Evolutionary conservation across 1,140 invertebrate species (phyloP).

Genomic region (Lysiphlebus fabarum): DNA sequence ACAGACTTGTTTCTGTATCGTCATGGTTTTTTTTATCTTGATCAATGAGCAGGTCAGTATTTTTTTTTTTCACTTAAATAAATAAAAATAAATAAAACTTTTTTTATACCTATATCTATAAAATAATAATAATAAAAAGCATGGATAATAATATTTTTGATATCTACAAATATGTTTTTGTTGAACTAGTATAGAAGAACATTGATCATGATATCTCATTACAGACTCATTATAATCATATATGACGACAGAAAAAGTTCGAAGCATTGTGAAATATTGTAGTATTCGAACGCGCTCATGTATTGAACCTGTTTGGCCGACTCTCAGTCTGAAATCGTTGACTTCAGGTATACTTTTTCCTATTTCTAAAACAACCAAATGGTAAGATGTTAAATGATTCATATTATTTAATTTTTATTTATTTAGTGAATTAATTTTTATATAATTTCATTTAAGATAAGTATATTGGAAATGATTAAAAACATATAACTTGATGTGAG

Average conservation of each 20-base stretch:
- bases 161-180: conserved; percentile 73
- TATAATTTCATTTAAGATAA: too few species aligned
- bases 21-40: conserved; percentile 57
- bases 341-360: conserved; percentile 34
- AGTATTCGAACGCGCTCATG: conserved; percentile 51
- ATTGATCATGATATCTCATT: conserved; percentile 68
- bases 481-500: too few species aligned
- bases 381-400: too few species aligned
- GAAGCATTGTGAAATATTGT: conserved; percentile 53
- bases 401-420: too few species aligned
- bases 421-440: too few species aligned
- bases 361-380: conserved; percentile 36
- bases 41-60: conserved; percentile 44
- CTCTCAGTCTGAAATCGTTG: conserved; percentile 37
- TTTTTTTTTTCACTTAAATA: conserved; percentile 56
- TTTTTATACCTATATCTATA: too few species aligned
- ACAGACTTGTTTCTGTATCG: conserved; percentile 55
- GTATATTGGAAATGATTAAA: too few species aligned
- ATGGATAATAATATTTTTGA: conserved; percentile 1
- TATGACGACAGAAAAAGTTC: conserved; percentile 61
- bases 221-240: conserved; percentile 72
- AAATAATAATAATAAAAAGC: conserved; percentile 8
- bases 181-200: conserved; percentile 70
- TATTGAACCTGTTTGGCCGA: conserved; percentile 35
- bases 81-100: conserved; percentile 7